These are phyloP conservation scores for Phortica variegata DNA, from an alignment of 1,140 invertebrate species.

Conservation along the genomic window DNA sequence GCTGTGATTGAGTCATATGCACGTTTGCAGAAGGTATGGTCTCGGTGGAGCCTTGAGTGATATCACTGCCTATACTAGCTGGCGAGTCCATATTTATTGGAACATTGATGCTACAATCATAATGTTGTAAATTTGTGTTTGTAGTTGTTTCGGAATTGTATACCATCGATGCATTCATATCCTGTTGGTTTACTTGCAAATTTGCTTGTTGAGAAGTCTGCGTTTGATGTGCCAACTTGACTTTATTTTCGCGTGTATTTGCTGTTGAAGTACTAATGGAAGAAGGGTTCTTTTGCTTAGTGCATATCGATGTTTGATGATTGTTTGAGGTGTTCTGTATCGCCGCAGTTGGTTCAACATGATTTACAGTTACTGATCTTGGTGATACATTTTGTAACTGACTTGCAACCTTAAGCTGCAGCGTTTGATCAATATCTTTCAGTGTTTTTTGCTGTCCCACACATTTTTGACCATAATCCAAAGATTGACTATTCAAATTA, in stretches of 20 bases:
- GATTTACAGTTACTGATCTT: conserved; percentile 21
- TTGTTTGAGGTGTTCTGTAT: conserved; percentile 22
- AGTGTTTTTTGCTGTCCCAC: conserved; percentile 30
- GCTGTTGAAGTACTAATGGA: conserved; percentile 22
- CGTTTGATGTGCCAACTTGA: conserved; percentile 30
- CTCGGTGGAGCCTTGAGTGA: conserved; percentile 75
- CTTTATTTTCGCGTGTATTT: conserved; percentile 26
- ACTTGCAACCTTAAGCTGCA: conserved; percentile 34
- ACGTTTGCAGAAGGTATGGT: conserved; percentile 60
- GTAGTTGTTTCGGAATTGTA: conserved; percentile 45
- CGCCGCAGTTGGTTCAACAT: conserved; percentile 15
- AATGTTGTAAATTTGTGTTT: conserved; percentile 74
- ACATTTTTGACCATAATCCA: conserved; percentile 36
- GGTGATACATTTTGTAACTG: conserved; percentile 25
- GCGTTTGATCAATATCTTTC: conserved; percentile 26
- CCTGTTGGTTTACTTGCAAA: conserved; percentile 30
- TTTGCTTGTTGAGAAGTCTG: conserved; percentile 26
- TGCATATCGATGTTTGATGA: conserved; percentile 8
- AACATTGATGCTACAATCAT: conserved; percentile 80
- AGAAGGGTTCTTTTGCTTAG: conserved; percentile 40
- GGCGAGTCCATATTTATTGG: conserved; percentile 84
- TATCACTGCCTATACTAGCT: conserved; percentile 81
- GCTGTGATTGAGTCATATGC: conserved; percentile 60
- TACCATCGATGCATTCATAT: conserved; percentile 35
- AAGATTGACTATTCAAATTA: conserved; percentile 29